Conservation (phyloP, 2,797 vertebrate species). For the Delichon dasypus region DNA sequence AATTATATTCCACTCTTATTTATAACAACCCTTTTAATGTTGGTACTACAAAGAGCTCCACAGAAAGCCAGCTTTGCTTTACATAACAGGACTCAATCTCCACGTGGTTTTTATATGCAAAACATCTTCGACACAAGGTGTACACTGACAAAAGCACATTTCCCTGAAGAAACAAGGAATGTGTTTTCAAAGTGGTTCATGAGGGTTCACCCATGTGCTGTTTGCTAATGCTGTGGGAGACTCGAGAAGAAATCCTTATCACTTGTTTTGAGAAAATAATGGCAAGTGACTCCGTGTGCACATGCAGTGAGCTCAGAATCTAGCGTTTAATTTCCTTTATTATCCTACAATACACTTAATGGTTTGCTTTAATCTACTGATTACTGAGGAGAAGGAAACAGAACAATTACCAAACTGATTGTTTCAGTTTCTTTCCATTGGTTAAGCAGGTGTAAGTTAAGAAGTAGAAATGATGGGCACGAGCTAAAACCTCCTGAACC, state of each 20-base stretch:
- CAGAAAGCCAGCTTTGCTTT: slow-evolving; percentile 64
- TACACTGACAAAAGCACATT: slow-evolving; percentile 16
- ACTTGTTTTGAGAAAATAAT: background rate
- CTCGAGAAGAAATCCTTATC: background rate
- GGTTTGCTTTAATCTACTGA: background rate
- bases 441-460: background rate
- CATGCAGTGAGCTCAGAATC: background rate
- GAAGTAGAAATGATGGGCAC: background rate
- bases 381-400: background rate
- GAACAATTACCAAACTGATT: background rate
- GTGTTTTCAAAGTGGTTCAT: slow-evolving; percentile 24
- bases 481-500: background rate
- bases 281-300: background rate
- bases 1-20: slow-evolving; percentile 76
- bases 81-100: slow-evolving; percentile 53
- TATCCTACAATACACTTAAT: background rate
- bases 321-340: background rate
- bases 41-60: slow-evolving; percentile 65
- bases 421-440: background rate
- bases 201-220: slow-evolving; percentile 9
- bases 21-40: slow-evolving; percentile 72
- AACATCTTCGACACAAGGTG: slow-evolving; percentile 31
- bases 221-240: background rate
- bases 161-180: slow-evolving; percentile 46
- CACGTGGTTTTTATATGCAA: slow-evolving; percentile 68